Evolutionary conservation across 2,797 vertebrate species (phyloP), one percentile per base, ranked within the genome.

Genomic region (Botia kubotai): DNA sequence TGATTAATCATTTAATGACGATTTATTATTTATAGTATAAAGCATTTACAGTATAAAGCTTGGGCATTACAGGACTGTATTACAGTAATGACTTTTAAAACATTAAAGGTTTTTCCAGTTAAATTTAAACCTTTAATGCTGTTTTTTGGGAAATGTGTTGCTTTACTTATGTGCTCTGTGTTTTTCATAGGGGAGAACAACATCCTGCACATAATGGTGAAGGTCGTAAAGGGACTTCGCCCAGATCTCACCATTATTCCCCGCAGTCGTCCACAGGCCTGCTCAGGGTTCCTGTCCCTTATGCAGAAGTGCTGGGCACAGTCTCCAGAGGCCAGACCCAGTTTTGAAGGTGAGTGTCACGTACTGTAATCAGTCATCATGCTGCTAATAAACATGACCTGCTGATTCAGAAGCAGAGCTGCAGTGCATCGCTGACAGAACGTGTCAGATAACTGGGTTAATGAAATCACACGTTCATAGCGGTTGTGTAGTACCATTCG

Each of bases 201-300:
- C 79, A 98, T 99, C 90, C 94, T 99, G 76, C 97, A 99, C 87
- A 96, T 99, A 87, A 99, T 99, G 98, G 95, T 99, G 89, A 98
- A 97, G 89, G 98, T 99, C 84, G 97, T 98, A 60, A 96, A 96
- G 86, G 98, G 98, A 4, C 92, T 96, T 79, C 97, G 98, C 81
- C 98, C 97, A 0, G 97, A 98, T 91, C 89, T 98, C 82, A 94
- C 91, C 0, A 87, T 92, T 0, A 77, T 98, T 79, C 95, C 97
- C 57, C 95, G 96, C 65, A 93, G 93, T 85, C 94, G 96, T 83
- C 97, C 97, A 0, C 93, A 91, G 0, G 92, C 96, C 77, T 98
- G 96, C 75, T 71, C 93, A 0, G 94, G 91, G 17, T 96, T 99
- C 87, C 90, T 99, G 84, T 91, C 86, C 82, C 94, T 99, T 82